Percentiles rank a stretch among this genome's conserved stretches.
Evolutionary conservation across 2,888 invertebrate species (phyloP).

Genomic region (Tenthredo amoena): DNA sequence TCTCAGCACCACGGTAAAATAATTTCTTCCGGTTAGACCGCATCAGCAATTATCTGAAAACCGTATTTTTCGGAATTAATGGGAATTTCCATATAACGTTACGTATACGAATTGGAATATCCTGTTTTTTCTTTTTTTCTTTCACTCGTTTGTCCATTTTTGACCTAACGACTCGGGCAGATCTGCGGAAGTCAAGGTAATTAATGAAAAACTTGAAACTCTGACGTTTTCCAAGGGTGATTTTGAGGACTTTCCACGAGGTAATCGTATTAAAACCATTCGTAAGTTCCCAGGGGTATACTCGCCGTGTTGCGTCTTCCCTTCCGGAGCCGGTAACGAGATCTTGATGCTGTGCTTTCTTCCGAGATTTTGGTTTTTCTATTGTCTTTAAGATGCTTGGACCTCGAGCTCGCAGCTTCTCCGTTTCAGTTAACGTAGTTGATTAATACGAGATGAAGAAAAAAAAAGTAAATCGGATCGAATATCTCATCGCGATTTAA

Average conservation of each 20-base stretch:
- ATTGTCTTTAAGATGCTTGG: background rate
- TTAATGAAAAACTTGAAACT: background rate
- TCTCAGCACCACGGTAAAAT: background rate
- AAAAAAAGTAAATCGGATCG: background rate
- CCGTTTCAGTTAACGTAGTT: background rate
- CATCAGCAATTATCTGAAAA: background rate
- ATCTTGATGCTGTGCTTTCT: background rate
- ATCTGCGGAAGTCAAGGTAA: background rate
- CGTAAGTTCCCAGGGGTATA: conserved; percentile 63
- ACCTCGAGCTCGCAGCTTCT: background rate
- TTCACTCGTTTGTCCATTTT: background rate
- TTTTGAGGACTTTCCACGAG: conserved; percentile 52
- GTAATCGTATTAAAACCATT: conserved; percentile 67
- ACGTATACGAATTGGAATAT: too few species aligned
- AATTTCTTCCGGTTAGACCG: conserved; percentile 3
- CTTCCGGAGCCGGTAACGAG: conserved; percentile 9
- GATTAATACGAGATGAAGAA: background rate
- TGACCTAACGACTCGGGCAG: background rate
- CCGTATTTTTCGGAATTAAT: background rate
- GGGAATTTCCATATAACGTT: background rate
- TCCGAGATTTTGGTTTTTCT: background rate
- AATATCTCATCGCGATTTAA: background rate
- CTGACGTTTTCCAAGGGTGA: background rate
- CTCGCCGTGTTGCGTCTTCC: background rate
- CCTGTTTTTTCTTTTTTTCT: too few species aligned